phyloP scores from a whole-genome alignment of 1,140 invertebrate species.

The Rhysida immarginata region DNA sequence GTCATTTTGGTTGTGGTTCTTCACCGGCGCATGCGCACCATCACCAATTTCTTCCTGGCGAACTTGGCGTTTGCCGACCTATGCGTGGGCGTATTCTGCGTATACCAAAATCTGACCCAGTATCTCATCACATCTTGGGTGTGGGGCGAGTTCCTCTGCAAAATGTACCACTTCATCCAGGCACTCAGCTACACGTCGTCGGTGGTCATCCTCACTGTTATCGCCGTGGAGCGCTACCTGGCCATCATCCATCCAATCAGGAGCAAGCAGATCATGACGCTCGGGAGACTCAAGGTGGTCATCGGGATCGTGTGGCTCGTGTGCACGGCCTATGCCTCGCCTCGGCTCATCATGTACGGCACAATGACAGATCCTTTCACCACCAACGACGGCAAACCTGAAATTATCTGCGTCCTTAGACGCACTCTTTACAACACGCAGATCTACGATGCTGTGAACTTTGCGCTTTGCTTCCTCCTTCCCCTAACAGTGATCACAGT shows the following conservation, averaged over 20 bases:
- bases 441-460: slow-evolving; percentile 55
- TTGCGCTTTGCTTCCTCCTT: slow-evolving; percentile 53
- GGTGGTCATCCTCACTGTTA: slow-evolving; percentile 61
- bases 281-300: slow-evolving; percentile 47
- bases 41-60: slow-evolving; percentile 69
- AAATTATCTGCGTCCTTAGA: slow-evolving; percentile 54
- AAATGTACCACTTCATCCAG: slow-evolving; percentile 67
- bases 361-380: slow-evolving; percentile 47
- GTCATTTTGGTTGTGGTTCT: slow-evolving; percentile 65
- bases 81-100: slow-evolving; percentile 68
- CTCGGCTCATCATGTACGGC: slow-evolving; percentile 47
- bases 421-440: slow-evolving; percentile 56
- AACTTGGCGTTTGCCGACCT: slow-evolving; percentile 69
- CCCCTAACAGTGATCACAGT: slow-evolving; percentile 56
- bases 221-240: slow-evolving; percentile 64
- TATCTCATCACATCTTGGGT: slow-evolving; percentile 61
- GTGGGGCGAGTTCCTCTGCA: slow-evolving; percentile 60
- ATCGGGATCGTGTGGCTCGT: slow-evolving; percentile 57
- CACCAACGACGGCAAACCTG: slow-evolving; percentile 37
- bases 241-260: slow-evolving; percentile 67
- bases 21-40: slow-evolving; percentile 54
- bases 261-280: slow-evolving; percentile 56
- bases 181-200: slow-evolving; percentile 63
- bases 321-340: slow-evolving; percentile 54
- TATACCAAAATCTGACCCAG: slow-evolving; percentile 62